Evolutionary conservation across 2,888 invertebrate species (phyloP).

Genomic region (Mesochorus sp.): DNA sequence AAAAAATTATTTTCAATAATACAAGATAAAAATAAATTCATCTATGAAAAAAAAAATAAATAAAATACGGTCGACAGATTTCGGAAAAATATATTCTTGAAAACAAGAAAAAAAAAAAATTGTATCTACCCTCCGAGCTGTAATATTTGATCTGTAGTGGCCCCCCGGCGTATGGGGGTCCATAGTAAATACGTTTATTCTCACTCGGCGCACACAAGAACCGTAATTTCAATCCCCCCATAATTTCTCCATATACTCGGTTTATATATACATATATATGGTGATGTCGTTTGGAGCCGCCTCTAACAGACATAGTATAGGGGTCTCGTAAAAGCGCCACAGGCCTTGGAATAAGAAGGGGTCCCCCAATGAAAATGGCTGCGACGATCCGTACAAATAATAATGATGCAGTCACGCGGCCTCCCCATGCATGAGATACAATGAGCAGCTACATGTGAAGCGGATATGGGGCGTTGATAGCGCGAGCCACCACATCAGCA

Average conservation of each 20-base stretch:
- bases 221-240: constrained; percentile 31
- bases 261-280: not conserved
- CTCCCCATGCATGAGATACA: constrained; percentile 19
- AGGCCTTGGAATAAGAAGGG: constrained; percentile 38
- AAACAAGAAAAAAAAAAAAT: not conserved
- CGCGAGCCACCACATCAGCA: constrained; percentile 47
- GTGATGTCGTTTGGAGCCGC: not conserved
- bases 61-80: too few relatives aligned
- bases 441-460: constrained; percentile 26
- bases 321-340: constrained; percentile 33
- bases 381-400: constrained; percentile 53
- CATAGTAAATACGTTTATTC: constrained; percentile 13
- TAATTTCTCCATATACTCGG: constrained; percentile 14
- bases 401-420: constrained; percentile 56
- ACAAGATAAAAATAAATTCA: too few relatives aligned
- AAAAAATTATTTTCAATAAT: too few relatives aligned
- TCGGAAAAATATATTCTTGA: not conserved
- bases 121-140: too few relatives aligned
- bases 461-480: constrained; percentile 64
- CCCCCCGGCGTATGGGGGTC: not conserved
- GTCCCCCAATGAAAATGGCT: constrained; percentile 47
- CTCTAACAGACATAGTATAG: not conserved
- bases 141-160: too few relatives aligned
- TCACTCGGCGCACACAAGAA: not conserved
- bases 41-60: too few relatives aligned